Conservation (phyloP, 2,797 vertebrate genomes). For the Peromyscus aztecus region DNA sequence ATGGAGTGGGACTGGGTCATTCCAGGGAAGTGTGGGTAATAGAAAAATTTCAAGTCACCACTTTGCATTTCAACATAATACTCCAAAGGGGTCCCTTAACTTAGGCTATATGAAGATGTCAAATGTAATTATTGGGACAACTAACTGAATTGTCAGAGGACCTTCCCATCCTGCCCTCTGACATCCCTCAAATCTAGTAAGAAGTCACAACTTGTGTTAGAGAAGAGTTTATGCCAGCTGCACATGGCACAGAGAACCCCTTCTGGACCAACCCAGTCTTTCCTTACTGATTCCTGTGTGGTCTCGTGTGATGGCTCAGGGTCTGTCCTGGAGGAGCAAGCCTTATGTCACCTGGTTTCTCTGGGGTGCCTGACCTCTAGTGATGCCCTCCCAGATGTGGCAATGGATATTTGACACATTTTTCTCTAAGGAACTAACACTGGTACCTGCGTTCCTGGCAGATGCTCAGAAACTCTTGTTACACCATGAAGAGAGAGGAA, state of each 20-base stretch:
- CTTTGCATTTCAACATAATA: not conserved
- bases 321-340: not conserved
- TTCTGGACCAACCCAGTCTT: not conserved
- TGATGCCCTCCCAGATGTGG: not conserved
- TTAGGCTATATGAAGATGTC: slow-evolving; percentile 28
- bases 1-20: not conserved
- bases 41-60: slow-evolving; percentile 1
- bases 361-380: not conserved
- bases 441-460: not conserved
- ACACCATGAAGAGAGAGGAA: not conserved
- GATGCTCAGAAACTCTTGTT: not conserved
- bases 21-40: not conserved
- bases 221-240: slow-evolving; percentile 16
- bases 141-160: not conserved
- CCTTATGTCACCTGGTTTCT: not conserved
- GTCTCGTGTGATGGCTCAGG: not conserved
- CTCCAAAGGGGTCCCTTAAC: not conserved
- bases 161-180: not conserved
- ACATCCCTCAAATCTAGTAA: not conserved
- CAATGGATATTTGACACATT: not conserved
- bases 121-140: not conserved
- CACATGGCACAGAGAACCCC: not conserved
- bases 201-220: not conserved
- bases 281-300: not conserved
- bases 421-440: not conserved